Evolutionary conservation across 2,113 vertebrate genomes (phyloP).

Genomic region (Cnemophilus loriae): DNA sequence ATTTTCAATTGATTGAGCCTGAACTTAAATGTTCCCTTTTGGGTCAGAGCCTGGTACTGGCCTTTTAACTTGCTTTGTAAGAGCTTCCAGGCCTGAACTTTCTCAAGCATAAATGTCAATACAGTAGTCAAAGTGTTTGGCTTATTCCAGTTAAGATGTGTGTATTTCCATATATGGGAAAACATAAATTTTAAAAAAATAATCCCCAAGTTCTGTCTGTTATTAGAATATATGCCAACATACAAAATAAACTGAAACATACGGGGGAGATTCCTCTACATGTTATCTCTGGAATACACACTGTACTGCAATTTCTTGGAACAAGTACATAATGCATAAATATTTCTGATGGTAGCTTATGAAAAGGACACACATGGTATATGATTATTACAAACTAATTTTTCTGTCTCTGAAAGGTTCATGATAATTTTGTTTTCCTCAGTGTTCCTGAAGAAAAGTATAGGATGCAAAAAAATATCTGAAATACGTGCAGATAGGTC

Average conservation of each 20-base stretch:
- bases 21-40: slow-evolving; percentile 53
- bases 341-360: neutral
- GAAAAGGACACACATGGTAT: neutral
- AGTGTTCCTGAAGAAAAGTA: neutral
- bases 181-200: neutral
- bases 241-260: neutral
- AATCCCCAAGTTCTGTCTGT: neutral
- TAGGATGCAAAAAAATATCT: neutral
- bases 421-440: neutral
- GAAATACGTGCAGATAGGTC: neutral
- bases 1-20: slow-evolving; percentile 60
- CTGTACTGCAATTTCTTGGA: neutral
- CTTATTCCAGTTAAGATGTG: neutral
- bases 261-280: neutral
- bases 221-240: neutral
- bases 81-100: slow-evolving; percentile 63
- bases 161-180: neutral
- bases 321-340: neutral
- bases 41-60: slow-evolving; percentile 48
- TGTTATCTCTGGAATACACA: neutral
- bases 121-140: slow-evolving; percentile 24
- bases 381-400: neutral
- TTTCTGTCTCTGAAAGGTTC: neutral
- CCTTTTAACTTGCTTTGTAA: slow-evolving; percentile 50
- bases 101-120: slow-evolving; percentile 68